Percentiles rank a stretch among this genome's conserved stretches.
Evolutionary conservation across 2,113 vertebrate genomes (phyloP).

Genomic region (Scomber japonicus): DNA sequence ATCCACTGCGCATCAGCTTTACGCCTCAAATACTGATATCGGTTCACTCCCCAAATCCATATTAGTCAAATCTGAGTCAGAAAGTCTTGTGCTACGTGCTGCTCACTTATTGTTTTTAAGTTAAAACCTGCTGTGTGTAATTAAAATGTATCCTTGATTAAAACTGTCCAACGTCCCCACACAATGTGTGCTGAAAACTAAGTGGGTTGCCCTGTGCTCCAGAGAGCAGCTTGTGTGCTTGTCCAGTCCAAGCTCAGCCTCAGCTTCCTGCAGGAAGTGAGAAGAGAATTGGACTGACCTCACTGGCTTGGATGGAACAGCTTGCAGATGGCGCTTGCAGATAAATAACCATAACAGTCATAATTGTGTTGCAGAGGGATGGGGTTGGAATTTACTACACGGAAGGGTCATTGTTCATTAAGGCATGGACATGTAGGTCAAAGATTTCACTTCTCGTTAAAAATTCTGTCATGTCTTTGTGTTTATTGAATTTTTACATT

Average conservation of each 20-base stretch:
- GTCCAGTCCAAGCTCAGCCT: conserved; percentile 28
- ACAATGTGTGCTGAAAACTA: conserved; percentile 16
- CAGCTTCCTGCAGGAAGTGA: conserved; percentile 78
- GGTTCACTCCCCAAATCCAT: neutral
- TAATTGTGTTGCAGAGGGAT: conserved; percentile 28
- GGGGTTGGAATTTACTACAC: neutral
- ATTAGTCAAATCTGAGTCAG: neutral
- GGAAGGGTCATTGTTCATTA: conserved; percentile 36
- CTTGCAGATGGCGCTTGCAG: conserved; percentile 71
- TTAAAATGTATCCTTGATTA: conserved; percentile 1
- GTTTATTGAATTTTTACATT: conserved; percentile 13
- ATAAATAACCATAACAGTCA: conserved; percentile 66
- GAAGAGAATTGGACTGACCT: conserved; percentile 71
- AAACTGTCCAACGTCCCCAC: conserved; percentile 25
- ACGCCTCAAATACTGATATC: neutral
- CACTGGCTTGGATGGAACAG: conserved; percentile 56
- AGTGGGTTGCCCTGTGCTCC: conserved; percentile 27
- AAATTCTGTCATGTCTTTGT: neutral
- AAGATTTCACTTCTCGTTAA: neutral
- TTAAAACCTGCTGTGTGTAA: neutral
- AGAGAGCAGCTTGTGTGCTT: conserved; percentile 30
- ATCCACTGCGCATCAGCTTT: neutral
- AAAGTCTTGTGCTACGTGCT: neutral
- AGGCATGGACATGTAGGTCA: conserved; percentile 20
- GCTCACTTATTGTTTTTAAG: neutral